Evolutionary conservation across 2,888 invertebrate species (phyloP).

Genomic region (Ectropis crepuscularia): DNA sequence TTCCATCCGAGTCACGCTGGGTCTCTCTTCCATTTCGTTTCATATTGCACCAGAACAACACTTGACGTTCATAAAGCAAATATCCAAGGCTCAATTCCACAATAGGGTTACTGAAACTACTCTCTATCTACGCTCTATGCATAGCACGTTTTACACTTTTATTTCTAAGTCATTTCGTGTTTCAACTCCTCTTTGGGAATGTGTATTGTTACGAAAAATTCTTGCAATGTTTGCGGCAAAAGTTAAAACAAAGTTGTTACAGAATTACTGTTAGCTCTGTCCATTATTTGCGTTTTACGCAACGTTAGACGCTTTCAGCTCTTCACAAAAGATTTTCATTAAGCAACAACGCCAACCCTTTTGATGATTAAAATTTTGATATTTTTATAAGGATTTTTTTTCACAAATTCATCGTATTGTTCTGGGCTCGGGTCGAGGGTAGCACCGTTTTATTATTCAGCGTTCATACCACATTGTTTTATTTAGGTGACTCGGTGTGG

Average conservation of each 20-base stretch:
- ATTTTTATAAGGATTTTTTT: conserved; percentile 38
- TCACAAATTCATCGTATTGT: conserved; percentile 65
- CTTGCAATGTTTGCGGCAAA: conserved; percentile 31
- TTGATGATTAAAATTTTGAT: conserved; percentile 67
- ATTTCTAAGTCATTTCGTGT: conserved; percentile 22
- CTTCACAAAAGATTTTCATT: conserved; percentile 53
- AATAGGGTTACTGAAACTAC: conserved; percentile 39
- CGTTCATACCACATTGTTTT: conserved; percentile 64
- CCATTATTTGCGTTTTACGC: conserved; percentile 42
- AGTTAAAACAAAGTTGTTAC: conserved; percentile 32
- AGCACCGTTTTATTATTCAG: conserved; percentile 66
- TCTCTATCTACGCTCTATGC: conserved; percentile 1
- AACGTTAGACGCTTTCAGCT: conserved; percentile 42
- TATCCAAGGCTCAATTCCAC: conserved; percentile 44
- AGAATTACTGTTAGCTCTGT: conserved; percentile 28
- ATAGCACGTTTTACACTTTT: conserved; percentile 13
- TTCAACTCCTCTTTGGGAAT: conserved; percentile 18
- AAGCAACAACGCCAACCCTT: conserved; percentile 50
- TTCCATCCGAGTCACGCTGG: conserved; percentile 68
- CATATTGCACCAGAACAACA: conserved; percentile 65
- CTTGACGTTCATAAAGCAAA: conserved; percentile 63
- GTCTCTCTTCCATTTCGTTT: conserved; percentile 69
- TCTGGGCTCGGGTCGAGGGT: conserved; percentile 57
- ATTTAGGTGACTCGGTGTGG: conserved; percentile 63
- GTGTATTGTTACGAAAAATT: conserved; percentile 28